Evolutionary conservation across 2,888 invertebrate species (phyloP), one percentile per base, ranked within the genome.

Genomic region (Erebia ligea): DNA sequence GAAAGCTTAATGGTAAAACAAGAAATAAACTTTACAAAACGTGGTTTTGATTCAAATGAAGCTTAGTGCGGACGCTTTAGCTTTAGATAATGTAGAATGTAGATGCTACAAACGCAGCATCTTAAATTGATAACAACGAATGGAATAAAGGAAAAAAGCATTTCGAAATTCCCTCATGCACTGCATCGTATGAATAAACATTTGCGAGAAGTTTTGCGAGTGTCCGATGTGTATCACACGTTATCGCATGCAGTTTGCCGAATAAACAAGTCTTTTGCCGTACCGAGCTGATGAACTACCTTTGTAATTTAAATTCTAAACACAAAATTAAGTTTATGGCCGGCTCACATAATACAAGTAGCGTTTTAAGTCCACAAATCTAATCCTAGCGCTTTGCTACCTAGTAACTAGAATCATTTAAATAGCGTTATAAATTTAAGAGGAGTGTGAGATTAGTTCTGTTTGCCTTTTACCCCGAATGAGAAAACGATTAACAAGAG

Each of bases 221-320:
- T 75, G 69, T 67, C 76, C 73, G 79, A 78, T 77, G 73, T 78
- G 75, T 78, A 79, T 78, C 77, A 71, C 74, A 76, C 74, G 78
- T 82, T 83, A 83, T 84, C 79, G 82, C 79, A 75, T 82, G 82
- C 81, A 81, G 78, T 81, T 82, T 79, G 76, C 76, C 69, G 69
- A 77, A 78, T 78, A 78, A 80, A 79, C 80, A 77, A 78, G 80
- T 78, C 67, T 75, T 76, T 75, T 74, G 79, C 80, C 77, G 78
- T 79, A 77, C 75, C 70, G 76, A 74, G 66, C 65, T 70, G 70
- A 77, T 75, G 75, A 71, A 75, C 74, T 73, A 75, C 76, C 77
- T 78, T 78, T 75, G 71, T 76, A 79, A 76, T 76, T 82, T 74
- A 79, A 79, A 83, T 84, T 84, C 82, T 78, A 78, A 77, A 76